Evolutionary conservation across 2,797 vertebrate genomes (phyloP), one percentile per base, ranked within the genome.

Genomic region (Hoplostethus atlanticus): DNA sequence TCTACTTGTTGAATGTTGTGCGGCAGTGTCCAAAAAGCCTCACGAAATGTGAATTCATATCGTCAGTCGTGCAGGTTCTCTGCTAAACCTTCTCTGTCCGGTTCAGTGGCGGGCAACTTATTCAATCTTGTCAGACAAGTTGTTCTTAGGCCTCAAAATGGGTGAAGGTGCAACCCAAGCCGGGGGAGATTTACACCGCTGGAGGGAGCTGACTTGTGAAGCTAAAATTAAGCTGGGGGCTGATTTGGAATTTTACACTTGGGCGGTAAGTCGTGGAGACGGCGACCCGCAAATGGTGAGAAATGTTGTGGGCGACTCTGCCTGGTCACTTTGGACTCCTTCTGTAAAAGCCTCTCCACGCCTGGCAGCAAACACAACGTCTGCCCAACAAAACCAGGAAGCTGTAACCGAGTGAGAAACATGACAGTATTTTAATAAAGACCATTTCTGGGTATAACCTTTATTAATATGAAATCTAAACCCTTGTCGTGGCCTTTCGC

Each of bases 171-270:
- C 84, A 86, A 87, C 77, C 70, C 77, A 80, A 90, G 84, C 73
- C 31, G 53, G 60, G 52, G 40, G 42, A 89, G 85, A 82, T 91
- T 87, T 75, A 76, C 85, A 64, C 82, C 61, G 71, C 73, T 90
- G 83, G 73, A 91, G 88, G 89, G 71, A 89, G 90, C 88, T 91
- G 94, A 94, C 84, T 92, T 93, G 91, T 88, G 86, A 92, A 87
- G 92, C 93, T 95, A 95, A 94, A 95, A 94, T 95, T 95, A 95
- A 95, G 80, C 91, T 84, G 75, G 73, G 82, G 68, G 77, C 90
- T 92, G 90, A 93, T 92, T 91, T 87, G 93, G 94, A 93, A 95
- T 94, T 90, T 94, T 89, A 75, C 93, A 94, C 93, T 90, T 74
- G 83, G 86, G 85, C 51, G 75, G 89, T 84, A 90, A 93, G 90